Percentiles rank a stretch among this genome's conserved stretches.
These are phyloP conservation scores for Lanius ludovicianus DNA, from an alignment of 2,113 vertebrate genomes.

Conservation along the genomic window DNA sequence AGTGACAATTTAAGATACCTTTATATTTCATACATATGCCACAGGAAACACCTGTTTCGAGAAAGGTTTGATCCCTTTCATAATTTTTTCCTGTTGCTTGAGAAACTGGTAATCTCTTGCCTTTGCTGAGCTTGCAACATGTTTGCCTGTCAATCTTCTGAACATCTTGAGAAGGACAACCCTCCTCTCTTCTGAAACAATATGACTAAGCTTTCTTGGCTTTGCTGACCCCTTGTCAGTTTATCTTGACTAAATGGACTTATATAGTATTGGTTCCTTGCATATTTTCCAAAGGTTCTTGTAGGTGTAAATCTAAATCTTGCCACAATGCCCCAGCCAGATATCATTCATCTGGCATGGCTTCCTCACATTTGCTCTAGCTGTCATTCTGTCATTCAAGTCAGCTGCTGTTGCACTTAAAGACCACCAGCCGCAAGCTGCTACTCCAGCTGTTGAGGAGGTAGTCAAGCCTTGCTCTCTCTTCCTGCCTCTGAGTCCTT, in stretches of 20 bases:
- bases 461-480: neutral
- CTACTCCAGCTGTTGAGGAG: neutral
- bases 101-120: neutral
- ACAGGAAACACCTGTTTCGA: neutral
- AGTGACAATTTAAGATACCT: neutral
- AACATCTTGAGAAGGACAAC: neutral
- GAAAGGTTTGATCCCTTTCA: neutral
- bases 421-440: neutral
- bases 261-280: neutral
- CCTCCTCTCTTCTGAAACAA: neutral
- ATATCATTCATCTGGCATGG: neutral
- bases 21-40: neutral
- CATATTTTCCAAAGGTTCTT: conserved; percentile 18
- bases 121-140: neutral
- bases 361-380: neutral
- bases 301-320: conserved; percentile 34
- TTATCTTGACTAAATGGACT: neutral
- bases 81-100: neutral
- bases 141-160: neutral
- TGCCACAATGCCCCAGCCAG: neutral
- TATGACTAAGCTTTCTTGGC: neutral
- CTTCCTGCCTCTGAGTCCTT: neutral
- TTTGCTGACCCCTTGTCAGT: neutral
- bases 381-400: neutral
- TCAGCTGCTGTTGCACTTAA: neutral